phyloP scores from a whole-genome alignment of 2,113 vertebrate genomes.

The Poeciliopsis prolifica region DNA sequence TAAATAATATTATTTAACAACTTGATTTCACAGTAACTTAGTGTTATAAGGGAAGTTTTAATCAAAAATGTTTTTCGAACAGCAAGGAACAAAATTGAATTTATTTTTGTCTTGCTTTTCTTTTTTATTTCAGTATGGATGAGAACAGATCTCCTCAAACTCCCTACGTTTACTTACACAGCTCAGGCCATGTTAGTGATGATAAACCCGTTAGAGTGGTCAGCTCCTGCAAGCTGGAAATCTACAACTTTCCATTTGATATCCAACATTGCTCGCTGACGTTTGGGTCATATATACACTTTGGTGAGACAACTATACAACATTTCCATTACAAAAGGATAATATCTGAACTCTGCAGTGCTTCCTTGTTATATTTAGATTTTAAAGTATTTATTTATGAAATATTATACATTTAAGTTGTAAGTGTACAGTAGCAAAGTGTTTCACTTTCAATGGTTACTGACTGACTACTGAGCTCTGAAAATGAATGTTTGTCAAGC shows the following conservation, averaged over 20 bases:
- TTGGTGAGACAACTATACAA: conserved; percentile 23
- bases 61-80: background rate
- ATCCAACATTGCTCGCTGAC: conserved; percentile 59
- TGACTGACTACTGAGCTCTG: background rate
- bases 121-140: conserved; percentile 31
- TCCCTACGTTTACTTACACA: conserved; percentile 47
- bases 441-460: background rate
- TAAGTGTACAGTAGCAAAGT: background rate
- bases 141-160: conserved; percentile 22
- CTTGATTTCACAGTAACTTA: background rate
- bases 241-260: conserved; percentile 65
- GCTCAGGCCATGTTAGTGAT: conserved; percentile 46
- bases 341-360: background rate
- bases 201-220: conserved; percentile 31
- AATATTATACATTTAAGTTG: background rate
- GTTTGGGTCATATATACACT: conserved; percentile 54
- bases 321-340: background rate
- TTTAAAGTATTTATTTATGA: background rate
- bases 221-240: conserved; percentile 51
- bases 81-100: background rate
- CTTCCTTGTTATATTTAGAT: background rate
- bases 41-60: too few species aligned
- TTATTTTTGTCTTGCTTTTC: background rate
- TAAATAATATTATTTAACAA: background rate
- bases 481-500: conserved; percentile 15